phyloP scores from a whole-genome alignment of 2,888 invertebrate species.

The Antheraea assamensis region DNA sequence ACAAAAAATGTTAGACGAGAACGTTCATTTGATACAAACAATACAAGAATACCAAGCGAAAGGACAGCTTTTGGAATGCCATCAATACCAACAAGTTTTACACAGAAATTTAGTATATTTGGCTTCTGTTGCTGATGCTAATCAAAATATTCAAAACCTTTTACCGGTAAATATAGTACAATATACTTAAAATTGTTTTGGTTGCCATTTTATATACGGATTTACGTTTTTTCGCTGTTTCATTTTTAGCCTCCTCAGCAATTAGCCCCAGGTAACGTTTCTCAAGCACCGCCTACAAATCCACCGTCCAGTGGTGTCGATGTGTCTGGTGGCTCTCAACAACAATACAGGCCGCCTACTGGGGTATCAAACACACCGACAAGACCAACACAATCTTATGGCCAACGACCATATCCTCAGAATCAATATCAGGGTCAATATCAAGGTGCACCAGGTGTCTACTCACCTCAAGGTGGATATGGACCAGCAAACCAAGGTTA shows the following conservation, averaged over 20 bases:
- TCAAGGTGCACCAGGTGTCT: constrained; percentile 80
- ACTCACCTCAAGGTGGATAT: constrained; percentile 86
- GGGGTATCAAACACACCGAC: constrained; percentile 80
- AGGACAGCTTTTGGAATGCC: constrained; percentile 95
- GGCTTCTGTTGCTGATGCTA: constrained; percentile 97
- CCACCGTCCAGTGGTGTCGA: constrained; percentile 67
- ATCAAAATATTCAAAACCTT: constrained; percentile 94
- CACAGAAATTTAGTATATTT: constrained; percentile 98
- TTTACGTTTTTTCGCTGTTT: not conserved
- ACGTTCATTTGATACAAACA: constrained; percentile 97
- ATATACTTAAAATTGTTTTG: not conserved
- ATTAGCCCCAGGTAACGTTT: constrained; percentile 77
- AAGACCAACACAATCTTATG: constrained; percentile 85
- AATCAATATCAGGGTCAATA: constrained; percentile 85
- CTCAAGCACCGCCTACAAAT: constrained; percentile 67
- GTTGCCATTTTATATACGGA: not conserved
- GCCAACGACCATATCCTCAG: constrained; percentile 86
- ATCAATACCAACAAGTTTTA: constrained; percentile 96
- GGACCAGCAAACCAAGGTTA: constrained; percentile 86
- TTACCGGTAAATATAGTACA: constrained; percentile 87
- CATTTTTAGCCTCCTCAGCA: constrained; percentile 80
- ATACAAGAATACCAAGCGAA: constrained; percentile 98
- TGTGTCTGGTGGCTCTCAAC: constrained; percentile 68
- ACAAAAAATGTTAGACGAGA: constrained; percentile 98
- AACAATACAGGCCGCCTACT: constrained; percentile 74